These are phyloP conservation scores for Nomada hirtipes DNA, from an alignment of 2,888 invertebrate species.

Conservation along the genomic window DNA sequence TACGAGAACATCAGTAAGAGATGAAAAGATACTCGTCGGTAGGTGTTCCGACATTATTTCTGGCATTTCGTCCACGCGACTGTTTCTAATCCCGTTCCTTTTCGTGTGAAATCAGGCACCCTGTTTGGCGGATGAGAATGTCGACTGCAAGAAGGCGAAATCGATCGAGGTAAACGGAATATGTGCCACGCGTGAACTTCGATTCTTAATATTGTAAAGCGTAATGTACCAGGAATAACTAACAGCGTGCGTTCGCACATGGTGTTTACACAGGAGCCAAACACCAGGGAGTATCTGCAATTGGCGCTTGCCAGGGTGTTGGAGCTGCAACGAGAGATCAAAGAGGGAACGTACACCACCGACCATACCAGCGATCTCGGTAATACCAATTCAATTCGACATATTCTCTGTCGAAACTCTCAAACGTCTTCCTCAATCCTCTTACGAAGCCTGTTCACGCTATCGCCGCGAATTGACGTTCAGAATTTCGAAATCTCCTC, in stretches of 20 bases:
- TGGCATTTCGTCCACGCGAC: neutral
- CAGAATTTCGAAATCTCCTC: neutral
- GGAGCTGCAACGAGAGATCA: constrained; percentile 79
- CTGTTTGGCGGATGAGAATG: constrained; percentile 70
- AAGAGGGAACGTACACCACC: constrained; percentile 74
- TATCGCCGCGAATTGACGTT: neutral
- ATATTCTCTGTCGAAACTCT: constrained; percentile 15
- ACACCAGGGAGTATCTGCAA: constrained; percentile 79
- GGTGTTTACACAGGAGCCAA: constrained; percentile 71
- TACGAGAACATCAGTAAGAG: neutral
- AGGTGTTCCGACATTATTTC: constrained; percentile 49
- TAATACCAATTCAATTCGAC: constrained; percentile 61
- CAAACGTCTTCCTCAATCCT: neutral
- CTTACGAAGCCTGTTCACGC: neutral
- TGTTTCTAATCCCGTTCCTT: neutral
- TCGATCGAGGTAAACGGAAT: constrained; percentile 58
- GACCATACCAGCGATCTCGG: constrained; percentile 74
- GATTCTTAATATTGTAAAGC: neutral
- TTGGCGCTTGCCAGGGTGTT: constrained; percentile 77
- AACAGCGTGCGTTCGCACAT: constrained; percentile 5
- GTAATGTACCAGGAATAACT: neutral
- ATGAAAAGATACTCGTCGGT: constrained; percentile 82
- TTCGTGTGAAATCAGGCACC: constrained; percentile 69
- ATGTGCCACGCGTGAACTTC: neutral
- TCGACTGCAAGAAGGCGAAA: constrained; percentile 69